Evolutionary conservation across 2,888 invertebrate genomes (phyloP), one percentile per base, ranked within the genome.

Genomic region (Xanthia icteritia): DNA sequence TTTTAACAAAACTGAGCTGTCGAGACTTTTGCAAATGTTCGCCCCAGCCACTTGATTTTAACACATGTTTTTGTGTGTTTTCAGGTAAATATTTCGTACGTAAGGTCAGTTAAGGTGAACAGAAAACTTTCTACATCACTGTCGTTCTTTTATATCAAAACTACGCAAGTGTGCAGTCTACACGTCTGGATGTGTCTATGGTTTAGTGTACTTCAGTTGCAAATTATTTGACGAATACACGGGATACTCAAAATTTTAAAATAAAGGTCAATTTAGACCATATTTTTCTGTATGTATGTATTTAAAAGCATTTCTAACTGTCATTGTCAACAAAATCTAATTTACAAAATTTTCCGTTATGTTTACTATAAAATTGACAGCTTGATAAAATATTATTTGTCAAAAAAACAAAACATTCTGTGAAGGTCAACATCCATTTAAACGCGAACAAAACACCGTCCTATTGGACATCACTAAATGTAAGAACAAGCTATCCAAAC

Each of bases 401-500:
- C 45, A 45, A 17, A 64, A 58, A 63, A 77, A 58, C 68, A 64
- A 31, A 20, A 2, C 11, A 63, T 66, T 61, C 70, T 77, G 71
- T 77, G 36, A 75, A 76, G 72, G 77, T 87, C 79, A 76, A 76
- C 76, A 88, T 76, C 51, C 65, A 72, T 71, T 66, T 85, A 36
- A 79, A 75, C 48, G 39, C 77, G 84, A 87, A 83, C 87, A 88
- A 86, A 79, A 65, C 73, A 74, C 61, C 61, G 77, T 78, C 82
- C 72, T 39, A 42, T 54, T n/a, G 76, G 82, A 73, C 82, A 42
- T 64, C 54, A 54, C 54, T 75, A 81, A 87, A 48, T 70, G 5
- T 87, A 85, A 87, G 88, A 85, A 82, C 86, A 86, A 72, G 69
- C 51, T 87, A 84, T 82, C 85, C 89, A 89, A 89, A 87, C 84